Evolutionary conservation across 2,888 invertebrate genomes (phyloP).

Genomic region (Sinodicranocentrus sp.): DNA sequence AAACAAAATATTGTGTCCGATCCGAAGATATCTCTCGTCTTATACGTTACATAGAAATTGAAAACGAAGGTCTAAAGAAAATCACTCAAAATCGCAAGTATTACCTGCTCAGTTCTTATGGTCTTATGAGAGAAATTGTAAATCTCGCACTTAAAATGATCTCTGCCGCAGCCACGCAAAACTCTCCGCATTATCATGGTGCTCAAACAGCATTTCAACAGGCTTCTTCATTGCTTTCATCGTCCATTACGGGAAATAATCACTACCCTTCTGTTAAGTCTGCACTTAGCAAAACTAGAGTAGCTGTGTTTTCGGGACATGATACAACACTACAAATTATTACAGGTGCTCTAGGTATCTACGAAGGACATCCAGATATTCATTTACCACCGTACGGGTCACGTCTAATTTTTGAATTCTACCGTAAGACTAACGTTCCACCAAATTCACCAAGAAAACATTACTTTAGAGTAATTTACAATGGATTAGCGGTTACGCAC

Average conservation of each 20-base stretch:
- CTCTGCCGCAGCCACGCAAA: constrained; percentile 39
- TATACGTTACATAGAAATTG: constrained; percentile 91
- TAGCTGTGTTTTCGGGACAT: constrained; percentile 93
- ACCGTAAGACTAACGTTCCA: constrained; percentile 81
- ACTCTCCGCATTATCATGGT: constrained; percentile 60
- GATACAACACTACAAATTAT: constrained; percentile 93
- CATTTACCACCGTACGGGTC: constrained; percentile 91
- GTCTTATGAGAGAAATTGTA: constrained; percentile 75
- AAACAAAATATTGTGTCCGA: constrained; percentile 82
- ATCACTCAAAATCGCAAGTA: constrained; percentile 70
- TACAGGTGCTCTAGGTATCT: constrained; percentile 87
- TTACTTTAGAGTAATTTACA: constrained; percentile 90
- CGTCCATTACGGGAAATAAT: constrained; percentile 64
- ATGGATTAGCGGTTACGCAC: constrained; percentile 91
- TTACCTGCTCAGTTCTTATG: constrained; percentile 74
- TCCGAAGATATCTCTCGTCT: constrained; percentile 87
- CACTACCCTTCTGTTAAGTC: constrained; percentile 59
- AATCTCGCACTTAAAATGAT: constrained; percentile 72
- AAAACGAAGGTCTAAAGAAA: constrained; percentile 78
- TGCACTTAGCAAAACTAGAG: constrained; percentile 79
- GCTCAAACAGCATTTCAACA: constrained; percentile 60
- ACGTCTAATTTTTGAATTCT: constrained; percentile 92
- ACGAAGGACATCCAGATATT: constrained; percentile 79
- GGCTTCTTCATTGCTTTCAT: constrained; percentile 61
- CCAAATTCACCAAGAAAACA: constrained; percentile 83